Percentiles rank a stretch among this genome's conserved stretches.
These are phyloP conservation scores for Sminthurinus signatus DNA, from an alignment of 1,140 invertebrate genomes.

Conservation along the genomic window DNA sequence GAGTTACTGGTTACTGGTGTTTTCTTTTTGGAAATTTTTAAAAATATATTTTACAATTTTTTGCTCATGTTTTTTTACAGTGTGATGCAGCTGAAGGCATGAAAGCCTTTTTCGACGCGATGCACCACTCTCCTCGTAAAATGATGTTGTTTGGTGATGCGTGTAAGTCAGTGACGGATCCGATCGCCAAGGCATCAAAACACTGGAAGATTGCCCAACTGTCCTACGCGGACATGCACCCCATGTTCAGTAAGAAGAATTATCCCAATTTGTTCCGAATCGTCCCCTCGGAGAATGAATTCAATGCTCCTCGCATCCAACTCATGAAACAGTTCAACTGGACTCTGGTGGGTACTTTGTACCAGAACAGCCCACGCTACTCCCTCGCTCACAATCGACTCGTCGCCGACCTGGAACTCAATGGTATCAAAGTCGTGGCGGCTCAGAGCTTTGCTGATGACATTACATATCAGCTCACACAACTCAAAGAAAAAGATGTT, in stretches of 20 bases:
- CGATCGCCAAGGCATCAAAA: constrained; percentile 93
- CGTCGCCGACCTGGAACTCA: constrained; percentile 76
- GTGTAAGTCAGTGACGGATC: constrained; percentile 93
- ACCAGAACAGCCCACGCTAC: constrained; percentile 92
- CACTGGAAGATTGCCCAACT: constrained; percentile 93
- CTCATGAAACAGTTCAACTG: constrained; percentile 89
- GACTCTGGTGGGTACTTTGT: constrained; percentile 93
- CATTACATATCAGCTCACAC: constrained; percentile 69
- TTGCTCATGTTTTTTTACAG: constrained; percentile 53
- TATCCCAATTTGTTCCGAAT: constrained; percentile 96
- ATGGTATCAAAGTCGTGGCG: constrained; percentile 74
- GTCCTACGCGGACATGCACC: constrained; percentile 96
- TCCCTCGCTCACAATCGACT: constrained; percentile 84
- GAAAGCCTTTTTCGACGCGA: constrained; percentile 97
- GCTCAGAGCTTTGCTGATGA: constrained; percentile 92
- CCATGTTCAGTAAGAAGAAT: constrained; percentile 89
- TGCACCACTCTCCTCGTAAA: constrained; percentile 79
- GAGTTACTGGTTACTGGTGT: too few relatives aligned
- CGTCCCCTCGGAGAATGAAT: constrained; percentile 91
- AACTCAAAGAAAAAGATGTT: constrained; percentile 86
- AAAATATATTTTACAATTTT: too few relatives aligned
- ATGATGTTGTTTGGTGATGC: constrained; percentile 93
- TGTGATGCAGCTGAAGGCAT: constrained; percentile 97
- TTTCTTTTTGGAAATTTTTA: too few relatives aligned
- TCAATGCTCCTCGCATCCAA: constrained; percentile 83